Base-by-base conservation (phyloP, 2,888 invertebrate genomes). In the Lucinisca nassula region DNA sequence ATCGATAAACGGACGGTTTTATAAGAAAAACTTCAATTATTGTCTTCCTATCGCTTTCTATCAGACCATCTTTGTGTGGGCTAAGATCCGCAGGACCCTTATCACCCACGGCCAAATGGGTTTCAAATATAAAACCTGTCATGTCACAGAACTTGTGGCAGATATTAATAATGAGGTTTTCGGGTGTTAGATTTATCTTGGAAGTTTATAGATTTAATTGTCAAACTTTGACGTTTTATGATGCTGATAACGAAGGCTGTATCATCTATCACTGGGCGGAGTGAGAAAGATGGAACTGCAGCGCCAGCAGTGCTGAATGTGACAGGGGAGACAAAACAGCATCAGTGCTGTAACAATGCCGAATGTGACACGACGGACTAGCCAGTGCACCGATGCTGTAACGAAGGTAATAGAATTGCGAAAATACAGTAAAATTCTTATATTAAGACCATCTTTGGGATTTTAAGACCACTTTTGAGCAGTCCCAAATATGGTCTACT, bases 61-160 rank as follows among this genome's bases (percentile, higher is more conserved):
- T 88, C 89, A 77, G 82, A 55, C 40, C 80, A 58, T 40, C 45
- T 72, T 37, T 73, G 72, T 38, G 49, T 40, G 79, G 58, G 80
- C 80, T 72, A 45, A 21, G 45, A 58, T 67, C 78, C 61, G 27
- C 40, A 38, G 78, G 30, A 75, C 74, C 73, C 87, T 90, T 92
- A 91, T 92, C 91, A 45, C 77, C 70, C 78, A 87, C 77, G 87
- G 89, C 90, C 91, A 92, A 93, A 90, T 93, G 90, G 90, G 81
- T 89, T 88, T 89, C 87, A 83, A 89, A 88, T 90, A 90, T 90
- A 91, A 92, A 92, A 85, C 80, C 27, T 80, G 88, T 87, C 88
- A 80, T 70, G 72, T 38, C 55, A 45, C 82, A 73, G 49, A 85
- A 80, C 85, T 76, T 79, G 58, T 45, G 30, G 72, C 73, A 35